Evolutionary conservation across 2,113 vertebrate species (phyloP).

Genomic region (Quiscalus mexicanus): DNA sequence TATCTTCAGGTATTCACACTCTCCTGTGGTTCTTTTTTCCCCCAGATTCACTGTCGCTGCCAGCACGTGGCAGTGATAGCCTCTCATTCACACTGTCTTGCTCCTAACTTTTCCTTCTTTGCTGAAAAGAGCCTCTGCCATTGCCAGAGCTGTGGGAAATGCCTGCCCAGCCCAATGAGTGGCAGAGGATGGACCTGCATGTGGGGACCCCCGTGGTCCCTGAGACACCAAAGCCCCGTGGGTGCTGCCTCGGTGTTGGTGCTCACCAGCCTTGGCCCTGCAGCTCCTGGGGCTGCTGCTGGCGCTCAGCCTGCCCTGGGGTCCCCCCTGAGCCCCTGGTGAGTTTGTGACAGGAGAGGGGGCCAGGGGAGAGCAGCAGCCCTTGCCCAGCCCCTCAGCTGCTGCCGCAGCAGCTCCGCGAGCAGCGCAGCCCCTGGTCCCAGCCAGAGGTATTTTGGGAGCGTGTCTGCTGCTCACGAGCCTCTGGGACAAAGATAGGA

Average conservation of each 20-base stretch:
- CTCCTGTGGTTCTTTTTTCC: not conserved
- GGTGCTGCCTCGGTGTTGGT: not conserved
- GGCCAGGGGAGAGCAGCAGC: not conserved
- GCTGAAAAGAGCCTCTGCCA: not conserved
- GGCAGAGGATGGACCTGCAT: accelerated
- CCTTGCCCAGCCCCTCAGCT: accelerated
- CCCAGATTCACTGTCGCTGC: not conserved
- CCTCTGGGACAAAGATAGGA: constrained; percentile 21
- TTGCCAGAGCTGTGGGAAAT: not conserved
- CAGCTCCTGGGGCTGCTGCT: accelerated
- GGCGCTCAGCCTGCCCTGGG: not conserved
- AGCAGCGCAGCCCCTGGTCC: not conserved
- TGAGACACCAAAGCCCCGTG: not conserved
- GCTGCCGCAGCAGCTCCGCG: not conserved
- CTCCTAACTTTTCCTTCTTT: not conserved
- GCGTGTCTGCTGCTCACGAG: not conserved
- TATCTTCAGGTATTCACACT: not conserved
- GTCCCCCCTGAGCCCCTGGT: accelerated
- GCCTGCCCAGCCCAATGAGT: accelerated
- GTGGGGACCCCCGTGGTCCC: accelerated
- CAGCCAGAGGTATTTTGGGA: not conserved
- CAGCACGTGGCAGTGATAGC: too few relatives aligned
- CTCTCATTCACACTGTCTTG: not conserved
- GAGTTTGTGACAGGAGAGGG: accelerated
- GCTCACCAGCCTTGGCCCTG: accelerated